phyloP scores from a whole-genome alignment of 1,140 invertebrate species.

The Drosophila suzukii region DNA sequence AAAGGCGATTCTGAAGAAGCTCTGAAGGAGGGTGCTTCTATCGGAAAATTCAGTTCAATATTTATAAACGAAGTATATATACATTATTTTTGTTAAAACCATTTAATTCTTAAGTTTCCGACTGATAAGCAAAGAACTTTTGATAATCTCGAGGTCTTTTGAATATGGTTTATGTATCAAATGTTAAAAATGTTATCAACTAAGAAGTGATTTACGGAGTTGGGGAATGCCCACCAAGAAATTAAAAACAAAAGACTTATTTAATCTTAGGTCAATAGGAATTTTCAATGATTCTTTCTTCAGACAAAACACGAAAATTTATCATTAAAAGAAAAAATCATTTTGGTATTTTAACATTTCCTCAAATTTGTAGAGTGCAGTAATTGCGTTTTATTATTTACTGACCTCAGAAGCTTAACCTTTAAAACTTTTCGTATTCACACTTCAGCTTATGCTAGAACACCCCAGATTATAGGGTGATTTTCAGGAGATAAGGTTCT shows the following conservation, averaged over 20 bases:
- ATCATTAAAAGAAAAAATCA: too few relatives aligned
- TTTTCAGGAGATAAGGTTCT: too few relatives aligned
- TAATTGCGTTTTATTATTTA: too few relatives aligned
- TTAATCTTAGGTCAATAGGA: not conserved
- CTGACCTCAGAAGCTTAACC: too few relatives aligned
- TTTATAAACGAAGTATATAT: not conserved
- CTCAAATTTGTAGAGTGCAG: too few relatives aligned
- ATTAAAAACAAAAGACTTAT: not conserved
- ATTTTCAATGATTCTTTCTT: too few relatives aligned
- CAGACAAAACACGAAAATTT: too few relatives aligned
- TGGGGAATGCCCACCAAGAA: not conserved
- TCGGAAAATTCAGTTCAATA: not conserved
- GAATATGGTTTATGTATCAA: not conserved
- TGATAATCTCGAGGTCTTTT: constrained; percentile 6
- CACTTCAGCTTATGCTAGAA: too few relatives aligned
- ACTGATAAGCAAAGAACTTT: constrained; percentile 20
- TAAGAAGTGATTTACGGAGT: too few relatives aligned
- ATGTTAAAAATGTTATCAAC: not conserved
- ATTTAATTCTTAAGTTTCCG: not conserved
- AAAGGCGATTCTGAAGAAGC: not conserved
- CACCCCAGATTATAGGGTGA: too few relatives aligned
- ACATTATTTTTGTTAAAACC: not conserved
- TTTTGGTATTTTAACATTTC: too few relatives aligned
- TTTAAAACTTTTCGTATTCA: too few relatives aligned
- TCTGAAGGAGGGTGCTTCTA: not conserved